These are phyloP conservation scores for Camponotus floridanus DNA, from an alignment of 1,140 invertebrate species.

Conservation along the genomic window DNA sequence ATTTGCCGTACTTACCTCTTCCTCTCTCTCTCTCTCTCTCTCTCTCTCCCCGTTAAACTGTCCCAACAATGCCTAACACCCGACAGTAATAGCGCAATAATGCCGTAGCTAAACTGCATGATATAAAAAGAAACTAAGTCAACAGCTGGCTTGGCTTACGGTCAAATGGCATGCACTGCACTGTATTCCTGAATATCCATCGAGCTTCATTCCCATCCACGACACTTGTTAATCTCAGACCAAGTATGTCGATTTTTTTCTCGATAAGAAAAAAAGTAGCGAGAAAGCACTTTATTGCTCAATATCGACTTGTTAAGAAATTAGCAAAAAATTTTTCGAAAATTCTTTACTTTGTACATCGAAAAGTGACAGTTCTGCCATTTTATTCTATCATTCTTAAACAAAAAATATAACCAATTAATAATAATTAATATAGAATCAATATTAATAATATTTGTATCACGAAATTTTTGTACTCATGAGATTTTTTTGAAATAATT, in stretches of 20 bases:
- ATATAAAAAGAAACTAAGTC: conserved; percentile 73
- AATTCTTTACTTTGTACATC: background rate
- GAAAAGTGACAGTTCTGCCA: background rate
- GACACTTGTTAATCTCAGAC: conserved; percentile 19
- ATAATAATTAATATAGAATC: no score
- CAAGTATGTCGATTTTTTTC: background rate
- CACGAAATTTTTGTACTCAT: background rate
- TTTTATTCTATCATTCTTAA: background rate
- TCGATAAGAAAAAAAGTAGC: background rate
- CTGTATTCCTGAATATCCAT: conserved; percentile 45
- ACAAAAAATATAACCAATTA: background rate
- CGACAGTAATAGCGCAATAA: conserved; percentile 71
- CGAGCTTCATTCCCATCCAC: conserved; percentile 55
- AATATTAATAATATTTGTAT: conserved; percentile 8
- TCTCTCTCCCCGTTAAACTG: conserved; percentile 34
- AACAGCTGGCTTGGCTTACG: conserved; percentile 63
- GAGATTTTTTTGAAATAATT: background rate
- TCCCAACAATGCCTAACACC: conserved; percentile 43
- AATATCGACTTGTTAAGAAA: background rate
- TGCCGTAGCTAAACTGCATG: conserved; percentile 66
- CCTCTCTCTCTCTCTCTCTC: conserved; percentile 5
- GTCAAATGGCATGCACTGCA: conserved; percentile 64
- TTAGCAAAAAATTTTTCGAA: background rate
- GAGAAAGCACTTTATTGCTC: background rate
- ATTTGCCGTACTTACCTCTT: conserved; percentile 35